Percentiles rank a stretch among this genome's conserved stretches.
These are phyloP conservation scores for Pristionchus arcanus DNA, from an alignment of 2,888 invertebrate genomes.

Conservation along the genomic window DNA sequence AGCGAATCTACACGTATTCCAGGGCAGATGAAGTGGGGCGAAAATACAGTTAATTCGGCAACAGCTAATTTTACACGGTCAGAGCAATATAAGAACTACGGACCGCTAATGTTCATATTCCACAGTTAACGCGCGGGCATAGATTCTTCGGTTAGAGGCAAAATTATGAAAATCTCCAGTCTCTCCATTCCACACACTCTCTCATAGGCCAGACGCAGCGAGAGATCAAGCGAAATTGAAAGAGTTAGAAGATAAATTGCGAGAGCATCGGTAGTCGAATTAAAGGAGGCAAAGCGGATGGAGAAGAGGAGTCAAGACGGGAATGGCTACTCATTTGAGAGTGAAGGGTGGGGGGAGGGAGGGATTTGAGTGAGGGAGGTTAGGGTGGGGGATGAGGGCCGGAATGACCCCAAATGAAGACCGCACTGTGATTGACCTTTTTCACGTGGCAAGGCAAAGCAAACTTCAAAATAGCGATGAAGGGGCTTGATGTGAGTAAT, in stretches of 20 bases:
- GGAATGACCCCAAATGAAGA: slow-evolving; percentile 2
- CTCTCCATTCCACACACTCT: neutral
- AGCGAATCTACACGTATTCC: too few relatives aligned
- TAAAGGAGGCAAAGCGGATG: neutral
- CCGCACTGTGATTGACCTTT: neutral
- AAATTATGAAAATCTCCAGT: too few relatives aligned
- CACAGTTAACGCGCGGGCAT: too few relatives aligned
- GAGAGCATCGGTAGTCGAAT: slow-evolving; percentile 31
- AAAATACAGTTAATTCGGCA: too few relatives aligned
- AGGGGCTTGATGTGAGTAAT: too few relatives aligned
- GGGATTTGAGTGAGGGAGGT: neutral
- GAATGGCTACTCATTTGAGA: slow-evolving; percentile 9
- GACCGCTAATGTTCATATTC: too few relatives aligned
- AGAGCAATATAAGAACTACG: too few relatives aligned
- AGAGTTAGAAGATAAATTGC: neutral
- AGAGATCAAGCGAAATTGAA: neutral
- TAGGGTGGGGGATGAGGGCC: slow-evolving; percentile 4
- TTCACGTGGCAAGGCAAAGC: too few relatives aligned
- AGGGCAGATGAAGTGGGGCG: too few relatives aligned
- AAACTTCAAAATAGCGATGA: too few relatives aligned
- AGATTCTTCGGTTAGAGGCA: too few relatives aligned
- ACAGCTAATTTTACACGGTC: too few relatives aligned
- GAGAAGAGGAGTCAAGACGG: neutral
- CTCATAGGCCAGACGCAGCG: neutral
- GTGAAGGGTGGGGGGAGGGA: neutral